phyloP scores from a whole-genome alignment of 2,888 invertebrate species.

The Nudaria mundana region DNA sequence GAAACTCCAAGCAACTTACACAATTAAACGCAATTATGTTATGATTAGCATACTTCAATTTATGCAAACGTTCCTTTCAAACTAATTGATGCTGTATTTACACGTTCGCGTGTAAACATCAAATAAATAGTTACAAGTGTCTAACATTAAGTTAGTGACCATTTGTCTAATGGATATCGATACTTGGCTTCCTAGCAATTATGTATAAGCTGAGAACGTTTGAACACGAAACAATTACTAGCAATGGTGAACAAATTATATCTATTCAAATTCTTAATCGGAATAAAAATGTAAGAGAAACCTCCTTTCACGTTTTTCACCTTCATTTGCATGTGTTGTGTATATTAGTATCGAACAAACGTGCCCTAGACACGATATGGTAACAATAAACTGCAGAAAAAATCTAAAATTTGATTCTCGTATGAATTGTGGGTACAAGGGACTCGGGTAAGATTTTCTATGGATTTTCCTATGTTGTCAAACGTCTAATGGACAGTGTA shows the following conservation, averaged over 20 bases:
- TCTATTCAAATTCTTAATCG: constrained; percentile 16
- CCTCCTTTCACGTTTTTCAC: constrained; percentile 10
- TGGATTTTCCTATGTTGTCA: no score
- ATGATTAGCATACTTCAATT: constrained; percentile 48
- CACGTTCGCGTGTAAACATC: constrained; percentile 66
- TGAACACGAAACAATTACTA: constrained; percentile 44
- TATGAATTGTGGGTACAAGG: no score
- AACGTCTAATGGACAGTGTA: no score
- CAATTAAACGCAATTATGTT: constrained; percentile 52
- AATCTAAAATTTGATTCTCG: constrained; percentile 1
- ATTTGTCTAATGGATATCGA: constrained; percentile 63
- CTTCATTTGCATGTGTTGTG: constrained; percentile 6
- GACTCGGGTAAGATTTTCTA: no score
- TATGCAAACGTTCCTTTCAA: constrained; percentile 59
- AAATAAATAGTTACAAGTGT: constrained; percentile 62
- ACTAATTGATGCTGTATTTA: constrained; percentile 57
- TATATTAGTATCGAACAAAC: constrained; percentile 6
- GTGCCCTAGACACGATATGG: constrained; percentile 3
- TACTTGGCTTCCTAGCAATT: constrained; percentile 47
- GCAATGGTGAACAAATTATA: constrained; percentile 29
- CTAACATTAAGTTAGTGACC: constrained; percentile 52
- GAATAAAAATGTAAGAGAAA: constrained; percentile 25
- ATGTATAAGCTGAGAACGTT: constrained; percentile 37
- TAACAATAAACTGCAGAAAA: constrained; percentile 6
- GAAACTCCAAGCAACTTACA: constrained; percentile 46